Percentiles rank a stretch among this genome's conserved stretches.
Evolutionary conservation across 1,140 invertebrate species (phyloP).

Genomic region (Conus betulinus): DNA sequence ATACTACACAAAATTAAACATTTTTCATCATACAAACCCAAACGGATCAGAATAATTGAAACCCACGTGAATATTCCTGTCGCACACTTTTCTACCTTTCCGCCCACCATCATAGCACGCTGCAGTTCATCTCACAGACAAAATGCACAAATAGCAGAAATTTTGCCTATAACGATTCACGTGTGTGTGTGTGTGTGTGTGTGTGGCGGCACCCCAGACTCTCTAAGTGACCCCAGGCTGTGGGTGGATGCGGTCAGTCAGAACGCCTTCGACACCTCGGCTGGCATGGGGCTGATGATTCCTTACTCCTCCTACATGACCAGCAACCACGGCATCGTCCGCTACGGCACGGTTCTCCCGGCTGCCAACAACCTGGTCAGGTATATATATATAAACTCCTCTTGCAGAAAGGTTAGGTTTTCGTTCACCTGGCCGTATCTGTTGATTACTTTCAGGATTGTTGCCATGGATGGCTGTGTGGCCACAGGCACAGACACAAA

Average conservation of each 20-base stretch:
- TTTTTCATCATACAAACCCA: too few relatives aligned
- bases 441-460: neutral
- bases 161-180: too few relatives aligned
- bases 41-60: too few relatives aligned
- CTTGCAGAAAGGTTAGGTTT: neutral
- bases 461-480: too few relatives aligned
- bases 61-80: too few relatives aligned
- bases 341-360: conserved; percentile 64
- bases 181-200: too few relatives aligned
- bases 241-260: conserved; percentile 72
- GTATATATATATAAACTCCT: conserved; percentile 37
- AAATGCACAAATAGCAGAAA: too few relatives aligned
- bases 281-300: conserved; percentile 67
- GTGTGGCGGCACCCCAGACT: conserved; percentile 49
- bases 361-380: conserved; percentile 68
- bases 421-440: neutral
- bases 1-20: too few relatives aligned
- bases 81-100: too few relatives aligned
- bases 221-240: conserved; percentile 61
- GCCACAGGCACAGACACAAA: too few relatives aligned
- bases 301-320: conserved; percentile 69
- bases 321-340: conserved; percentile 61
- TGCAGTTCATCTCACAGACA: too few relatives aligned
- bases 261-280: conserved; percentile 73
- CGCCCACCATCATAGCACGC: too few relatives aligned